Evolutionary conservation across 2,888 invertebrate species (phyloP).

Genomic region (Mythimna impura): DNA sequence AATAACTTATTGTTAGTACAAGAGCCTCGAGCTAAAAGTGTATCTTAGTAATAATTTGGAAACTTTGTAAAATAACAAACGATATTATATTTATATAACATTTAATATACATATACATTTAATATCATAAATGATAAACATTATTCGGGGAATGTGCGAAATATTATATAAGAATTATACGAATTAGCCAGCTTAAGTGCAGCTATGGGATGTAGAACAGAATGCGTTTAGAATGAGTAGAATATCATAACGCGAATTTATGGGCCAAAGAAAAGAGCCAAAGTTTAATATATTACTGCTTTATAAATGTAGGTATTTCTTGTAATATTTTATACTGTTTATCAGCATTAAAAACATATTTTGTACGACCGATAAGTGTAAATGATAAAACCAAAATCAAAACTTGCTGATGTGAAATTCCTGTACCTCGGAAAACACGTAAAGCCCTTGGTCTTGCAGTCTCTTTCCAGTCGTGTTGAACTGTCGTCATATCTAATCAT

Average conservation of each 20-base stretch:
- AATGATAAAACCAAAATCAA: neutral
- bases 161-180: neutral
- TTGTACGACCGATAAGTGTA: neutral
- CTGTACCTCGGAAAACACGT: too few relatives aligned
- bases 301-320: conserved; percentile 2
- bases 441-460: neutral
- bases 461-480: neutral
- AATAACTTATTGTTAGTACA: conserved; percentile 61
- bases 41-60: conserved; percentile 85
- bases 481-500: neutral
- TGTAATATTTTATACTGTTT: neutral
- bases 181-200: neutral
- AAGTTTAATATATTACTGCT: conserved; percentile 9
- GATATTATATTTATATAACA: conserved; percentile 61
- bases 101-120: conserved; percentile 61
- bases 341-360: neutral
- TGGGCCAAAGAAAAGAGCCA: too few relatives aligned
- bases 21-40: conserved; percentile 81
- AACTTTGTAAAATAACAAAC: conserved; percentile 76
- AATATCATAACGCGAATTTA: conserved; percentile 9
- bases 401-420: neutral
- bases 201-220: neutral
- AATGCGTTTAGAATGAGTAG: conserved; percentile 2
- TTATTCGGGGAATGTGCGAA: conserved; percentile 35
- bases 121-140: conserved; percentile 36